Percentiles rank a stretch among this genome's conserved stretches.
Conservation (phyloP, 2,888 invertebrate species). For the Melieria crassipennis region DNA sequence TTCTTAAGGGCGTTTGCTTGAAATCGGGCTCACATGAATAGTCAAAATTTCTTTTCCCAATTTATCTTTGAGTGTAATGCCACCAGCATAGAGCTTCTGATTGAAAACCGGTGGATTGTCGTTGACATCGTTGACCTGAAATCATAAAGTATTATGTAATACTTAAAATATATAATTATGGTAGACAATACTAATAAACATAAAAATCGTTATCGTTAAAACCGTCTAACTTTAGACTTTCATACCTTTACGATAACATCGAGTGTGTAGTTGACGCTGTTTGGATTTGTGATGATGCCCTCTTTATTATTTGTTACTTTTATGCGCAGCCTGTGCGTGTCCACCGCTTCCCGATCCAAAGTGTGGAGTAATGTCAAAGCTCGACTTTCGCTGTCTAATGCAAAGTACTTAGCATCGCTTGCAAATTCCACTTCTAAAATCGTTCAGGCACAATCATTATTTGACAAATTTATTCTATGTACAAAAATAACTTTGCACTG, state of each 20-base stretch:
- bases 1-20: not conserved
- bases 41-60: slow-evolving; percentile 67
- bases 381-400: slow-evolving; percentile 62
- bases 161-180: too few species aligned
- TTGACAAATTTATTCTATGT: not conserved
- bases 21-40: slow-evolving; percentile 63
- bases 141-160: too few species aligned
- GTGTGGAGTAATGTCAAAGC: slow-evolving; percentile 59
- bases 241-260: slow-evolving; percentile 29
- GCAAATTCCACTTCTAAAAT: slow-evolving; percentile 39
- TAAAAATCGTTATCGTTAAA: too few species aligned
- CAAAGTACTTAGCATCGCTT: slow-evolving; percentile 45
- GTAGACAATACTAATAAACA: too few species aligned
- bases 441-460: not conserved
- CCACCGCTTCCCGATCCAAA: slow-evolving; percentile 67
- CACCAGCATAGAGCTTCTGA: slow-evolving; percentile 67
- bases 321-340: slow-evolving; percentile 65
- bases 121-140: slow-evolving; percentile 65
- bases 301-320: slow-evolving; percentile 67
- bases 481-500: slow-evolving; percentile 17
- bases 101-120: slow-evolving; percentile 67
- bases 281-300: slow-evolving; percentile 43
- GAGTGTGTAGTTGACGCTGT: slow-evolving; percentile 40
- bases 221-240: not conserved
- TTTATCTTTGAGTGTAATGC: slow-evolving; percentile 67